Evolutionary conservation across 2,888 invertebrate species (phyloP).

Genomic region (Zaprionus obscuricornis): DNA sequence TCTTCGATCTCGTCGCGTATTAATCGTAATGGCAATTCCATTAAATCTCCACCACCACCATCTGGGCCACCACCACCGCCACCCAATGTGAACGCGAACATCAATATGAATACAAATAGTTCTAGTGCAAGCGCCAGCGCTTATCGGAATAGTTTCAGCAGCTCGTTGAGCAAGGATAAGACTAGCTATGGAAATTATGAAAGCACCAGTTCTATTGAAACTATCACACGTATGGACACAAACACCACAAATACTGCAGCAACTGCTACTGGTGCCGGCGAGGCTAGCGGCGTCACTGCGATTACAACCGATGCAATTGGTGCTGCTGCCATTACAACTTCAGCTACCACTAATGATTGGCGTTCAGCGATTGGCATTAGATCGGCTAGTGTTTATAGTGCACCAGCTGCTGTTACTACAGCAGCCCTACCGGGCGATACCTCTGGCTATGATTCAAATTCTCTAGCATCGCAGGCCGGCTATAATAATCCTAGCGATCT

Average conservation of each 20-base stretch:
- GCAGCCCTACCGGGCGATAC: slow-evolving; percentile 73
- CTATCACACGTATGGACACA: slow-evolving; percentile 80
- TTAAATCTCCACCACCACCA: slow-evolving; percentile 79
- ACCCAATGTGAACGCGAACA: slow-evolving; percentile 57
- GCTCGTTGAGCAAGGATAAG: slow-evolving; percentile 65
- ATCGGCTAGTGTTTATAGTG: slow-evolving; percentile 81
- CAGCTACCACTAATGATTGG: slow-evolving; percentile 69
- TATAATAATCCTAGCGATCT: slow-evolving; percentile 78
- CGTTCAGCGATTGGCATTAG: slow-evolving; percentile 68
- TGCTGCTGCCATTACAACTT: slow-evolving; percentile 55
- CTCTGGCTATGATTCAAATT: slow-evolving; percentile 77
- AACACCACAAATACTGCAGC: slow-evolving; percentile 73
- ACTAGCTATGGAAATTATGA: slow-evolving; percentile 74
- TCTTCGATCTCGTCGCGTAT: slow-evolving; percentile 80
- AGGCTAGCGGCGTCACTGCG: slow-evolving; percentile 60
- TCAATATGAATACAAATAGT: slow-evolving; percentile 36
- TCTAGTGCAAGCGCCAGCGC: slow-evolving; percentile 57
- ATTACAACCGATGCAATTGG: slow-evolving; percentile 56
- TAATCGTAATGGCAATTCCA: slow-evolving; percentile 76
- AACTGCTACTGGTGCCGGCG: slow-evolving; percentile 56
- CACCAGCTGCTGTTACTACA: slow-evolving; percentile 79
- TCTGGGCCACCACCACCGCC: slow-evolving; percentile 79
- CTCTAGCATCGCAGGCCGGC: slow-evolving; percentile 75
- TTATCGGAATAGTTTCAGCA: slow-evolving; percentile 74
- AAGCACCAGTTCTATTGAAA: slow-evolving; percentile 79